Base-by-base conservation (phyloP, 2,113 vertebrate species). In the Ciconia stormi region DNA sequence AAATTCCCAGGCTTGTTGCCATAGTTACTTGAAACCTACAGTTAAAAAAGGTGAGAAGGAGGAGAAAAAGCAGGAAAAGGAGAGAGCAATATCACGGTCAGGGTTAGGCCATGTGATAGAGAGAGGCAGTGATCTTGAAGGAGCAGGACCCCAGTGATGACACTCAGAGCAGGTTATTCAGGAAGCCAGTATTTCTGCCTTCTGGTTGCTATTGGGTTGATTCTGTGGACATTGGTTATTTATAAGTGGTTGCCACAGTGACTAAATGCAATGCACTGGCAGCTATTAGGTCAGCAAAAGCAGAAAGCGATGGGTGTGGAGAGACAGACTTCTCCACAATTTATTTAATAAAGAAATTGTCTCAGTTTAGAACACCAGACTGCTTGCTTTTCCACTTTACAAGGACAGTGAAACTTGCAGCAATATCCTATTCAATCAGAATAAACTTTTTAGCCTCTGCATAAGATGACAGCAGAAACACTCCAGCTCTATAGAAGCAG, bases 1-100 rank as follows among this genome's bases (percentile, higher is more conserved):
- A 72, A 47, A 73, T 78, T 66, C 36, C 30, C 40, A 62, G 26
- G 16, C 55, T 84, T 70, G 96, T 94, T 83, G 76, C 96, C 72
- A 87, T 85, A 73, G 97, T 70, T 95, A 95, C 91, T 69, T 59
- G 59, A 87, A 86, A 88, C 12, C 82, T 91, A 40, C 69, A 40
- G 46, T 66, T 86, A 52, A 86, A 93, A 87, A 42, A 66, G 18
- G 17, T 40, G 30, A 26, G 38, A 42, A 83, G 30, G 21, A 67
- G 44, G 55, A 61, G 36, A 70, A 77, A 66, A 42, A 78, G 70
- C 7, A 81, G 16, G 55, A 65, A 50, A 38, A 85, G 23, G 70
- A 53, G 32, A 49, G 19, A 73, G 16, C 5, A 73, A 0, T 52
- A 50, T 16, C 5, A n/a, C 13, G 2, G 46, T 49, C 40, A 73